phyloP scores from a whole-genome alignment of 2,888 invertebrate species.

The Iselma pallidipennis region DNA sequence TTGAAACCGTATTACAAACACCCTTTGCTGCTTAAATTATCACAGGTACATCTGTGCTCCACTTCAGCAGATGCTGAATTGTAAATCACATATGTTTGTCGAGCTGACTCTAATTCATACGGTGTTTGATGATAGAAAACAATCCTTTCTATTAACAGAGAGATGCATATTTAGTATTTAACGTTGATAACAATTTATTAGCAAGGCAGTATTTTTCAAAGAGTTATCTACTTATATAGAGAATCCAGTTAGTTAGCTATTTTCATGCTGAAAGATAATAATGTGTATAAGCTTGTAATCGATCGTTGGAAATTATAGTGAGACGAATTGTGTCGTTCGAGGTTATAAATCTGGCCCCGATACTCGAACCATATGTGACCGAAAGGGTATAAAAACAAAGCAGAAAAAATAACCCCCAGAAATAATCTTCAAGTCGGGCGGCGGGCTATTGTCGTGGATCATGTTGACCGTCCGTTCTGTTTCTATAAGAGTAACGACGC shows the following conservation, averaged over 20 bases:
- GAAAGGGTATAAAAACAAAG: constrained; percentile 12
- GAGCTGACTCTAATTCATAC: not conserved
- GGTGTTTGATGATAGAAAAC: not conserved
- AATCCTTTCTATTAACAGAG: not conserved
- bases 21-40: constrained; percentile 26
- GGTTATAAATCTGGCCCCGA: not conserved
- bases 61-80: constrained; percentile 19
- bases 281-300: too few species aligned
- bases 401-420: constrained; percentile 11
- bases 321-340: not conserved
- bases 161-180: too few species aligned
- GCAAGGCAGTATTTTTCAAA: too few species aligned
- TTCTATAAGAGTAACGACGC: constrained; percentile 40
- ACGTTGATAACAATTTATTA: too few species aligned
- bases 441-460: constrained; percentile 24
- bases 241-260: too few species aligned
- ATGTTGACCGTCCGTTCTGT: constrained; percentile 27
- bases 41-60: constrained; percentile 29
- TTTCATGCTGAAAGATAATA: too few species aligned
- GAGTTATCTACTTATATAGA: too few species aligned
- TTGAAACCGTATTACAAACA: constrained; percentile 26
- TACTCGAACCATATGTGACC: not conserved
- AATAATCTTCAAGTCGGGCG: constrained; percentile 29
- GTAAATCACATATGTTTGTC: constrained; percentile 26
- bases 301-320: not conserved